Base-by-base conservation (phyloP, 2,888 invertebrate genomes). In the Ferrisia virgata region DNA sequence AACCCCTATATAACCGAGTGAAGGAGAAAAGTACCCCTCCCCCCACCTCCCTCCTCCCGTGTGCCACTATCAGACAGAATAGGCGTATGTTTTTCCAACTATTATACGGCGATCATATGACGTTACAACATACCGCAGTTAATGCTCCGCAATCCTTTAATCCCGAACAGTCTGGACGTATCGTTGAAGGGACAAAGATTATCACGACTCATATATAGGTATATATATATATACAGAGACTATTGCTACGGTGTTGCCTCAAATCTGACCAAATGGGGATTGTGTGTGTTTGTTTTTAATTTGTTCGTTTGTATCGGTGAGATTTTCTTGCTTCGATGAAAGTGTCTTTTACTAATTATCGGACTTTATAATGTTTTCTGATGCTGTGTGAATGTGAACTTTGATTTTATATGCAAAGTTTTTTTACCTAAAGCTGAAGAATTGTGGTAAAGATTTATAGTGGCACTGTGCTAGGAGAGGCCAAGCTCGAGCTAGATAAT, bases 91-190 rank as follows among this genome's bases (percentile, higher is more conserved):
- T 76, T 76, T 76, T 8, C 18, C 36, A 76, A 36, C 72, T 76
- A 76, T 76, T 76, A 76, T 76, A 76, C 9, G 72, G 28, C 36
- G 33, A 76, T 76, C 72, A 76, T 36, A 15, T 3, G 36, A 76
- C n/a, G 36, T 76, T 36, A 76, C 72, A 36, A 76, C 72, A 76
- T 76, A 36, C 33, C 72, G n/a, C 33, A 4, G 36, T 76, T 76
- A 76, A 76, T 76, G 36, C 72, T 76, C 36, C 15, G 18, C n/a
- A 76, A 76, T 76, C 72, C 72, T 18, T 76, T 76, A 76, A 76
- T 76, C 36, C 72, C 72, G 1, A 36, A 36, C 36, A 76, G 72
- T 76, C 72, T 76, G 72, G 72, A 76, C 72, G 72, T 76, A 72
- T 76, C 31, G 36, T 6, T 76, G 36, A 36, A 76, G 72, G 36